Conservation (phyloP, 1,140 invertebrate genomes). For the Brachionus paranguensis region DNA sequence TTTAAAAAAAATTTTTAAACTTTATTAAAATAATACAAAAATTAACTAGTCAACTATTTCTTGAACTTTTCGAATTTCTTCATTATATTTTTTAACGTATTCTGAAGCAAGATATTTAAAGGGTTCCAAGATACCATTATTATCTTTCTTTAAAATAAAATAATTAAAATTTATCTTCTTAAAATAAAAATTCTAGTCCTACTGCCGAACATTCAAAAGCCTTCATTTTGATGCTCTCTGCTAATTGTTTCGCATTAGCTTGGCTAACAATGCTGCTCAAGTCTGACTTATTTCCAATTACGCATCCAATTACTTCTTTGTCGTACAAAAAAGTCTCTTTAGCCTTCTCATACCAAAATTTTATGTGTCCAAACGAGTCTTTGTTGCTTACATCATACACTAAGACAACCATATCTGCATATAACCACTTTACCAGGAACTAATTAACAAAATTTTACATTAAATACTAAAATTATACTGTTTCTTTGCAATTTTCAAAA, state of each 20-base stretch:
- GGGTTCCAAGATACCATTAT: not conserved
- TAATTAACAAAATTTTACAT: not conserved
- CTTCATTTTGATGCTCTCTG: slow-evolving; percentile 26
- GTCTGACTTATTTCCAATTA: slow-evolving; percentile 38
- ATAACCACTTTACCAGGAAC: not conserved
- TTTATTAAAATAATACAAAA: not conserved
- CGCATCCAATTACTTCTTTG: not conserved
- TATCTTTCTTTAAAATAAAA: slow-evolving; percentile 36
- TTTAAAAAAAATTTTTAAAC: not conserved
- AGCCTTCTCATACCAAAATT: slow-evolving; percentile 34
- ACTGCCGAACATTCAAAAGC: slow-evolving; percentile 40
- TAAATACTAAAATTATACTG: not conserved
- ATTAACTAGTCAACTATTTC: not conserved
- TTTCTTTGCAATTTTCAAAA: slow-evolving; percentile 37
- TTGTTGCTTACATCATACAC: slow-evolving; percentile 36
- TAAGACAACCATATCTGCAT: slow-evolving; percentile 27
- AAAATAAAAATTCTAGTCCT: not conserved
- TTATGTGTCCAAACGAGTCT: slow-evolving; percentile 22
- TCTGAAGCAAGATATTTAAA: slow-evolving; percentile 37
- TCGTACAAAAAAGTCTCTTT: not conserved
- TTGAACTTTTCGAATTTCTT: not conserved
- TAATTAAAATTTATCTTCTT: not conserved
- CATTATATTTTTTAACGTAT: slow-evolving; percentile 22
- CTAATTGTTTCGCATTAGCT: not conserved
- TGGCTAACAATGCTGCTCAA: not conserved